Base-by-base conservation (phyloP, 2,797 vertebrate genomes). In the Crenichthys baileyi region DNA sequence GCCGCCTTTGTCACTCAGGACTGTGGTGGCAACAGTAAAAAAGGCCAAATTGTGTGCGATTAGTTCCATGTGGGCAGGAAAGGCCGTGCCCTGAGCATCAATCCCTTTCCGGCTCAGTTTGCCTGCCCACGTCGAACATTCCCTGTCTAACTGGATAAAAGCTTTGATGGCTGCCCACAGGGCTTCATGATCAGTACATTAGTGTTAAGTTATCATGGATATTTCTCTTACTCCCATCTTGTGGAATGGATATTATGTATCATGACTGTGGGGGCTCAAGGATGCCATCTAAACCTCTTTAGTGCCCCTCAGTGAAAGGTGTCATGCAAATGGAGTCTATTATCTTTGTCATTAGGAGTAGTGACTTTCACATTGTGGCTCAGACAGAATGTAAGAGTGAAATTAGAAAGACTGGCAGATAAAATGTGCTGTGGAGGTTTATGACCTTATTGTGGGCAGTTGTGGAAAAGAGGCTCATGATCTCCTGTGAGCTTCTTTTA, bases 241-340 rank as follows among this genome's bases (percentile, higher is more conserved):
- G 79, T 85, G 89, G 85, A 93, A 91, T 84, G 75, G 74, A 81
- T 88, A 87, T 87, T 77, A 86, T 75, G 75, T 81, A 70, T 89
- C 80, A 65, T 24, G 78, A 81, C 83, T 75, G 71, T 78, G 78
- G 90, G 83, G 81, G 83, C 80, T 67, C 74, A 88, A 80, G 73
- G 82, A 83, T 76, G 80, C 85, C 84, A 87, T 92, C 84, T 81
- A 86, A 92, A 90, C 86, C 87, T 90, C 87, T 89, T 90, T 85
- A 88, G 81, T 86, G 87, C 83, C 76, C 88, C 85, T 87, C 83
- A 85, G 86, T 89, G 87, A 87, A 91, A 92, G 88, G 90, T 92
- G 89, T 88, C 91, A 93, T 90, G 92, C 90, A 93, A 91, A 94
- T 94, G 77, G 76, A 83, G 86, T 85, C 90, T 78, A 85, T 93